Percentiles rank a stretch among this genome's conserved stretches.
These are phyloP conservation scores for Chloromyia formosa DNA, from an alignment of 2,888 invertebrate genomes.

Conservation along the genomic window DNA sequence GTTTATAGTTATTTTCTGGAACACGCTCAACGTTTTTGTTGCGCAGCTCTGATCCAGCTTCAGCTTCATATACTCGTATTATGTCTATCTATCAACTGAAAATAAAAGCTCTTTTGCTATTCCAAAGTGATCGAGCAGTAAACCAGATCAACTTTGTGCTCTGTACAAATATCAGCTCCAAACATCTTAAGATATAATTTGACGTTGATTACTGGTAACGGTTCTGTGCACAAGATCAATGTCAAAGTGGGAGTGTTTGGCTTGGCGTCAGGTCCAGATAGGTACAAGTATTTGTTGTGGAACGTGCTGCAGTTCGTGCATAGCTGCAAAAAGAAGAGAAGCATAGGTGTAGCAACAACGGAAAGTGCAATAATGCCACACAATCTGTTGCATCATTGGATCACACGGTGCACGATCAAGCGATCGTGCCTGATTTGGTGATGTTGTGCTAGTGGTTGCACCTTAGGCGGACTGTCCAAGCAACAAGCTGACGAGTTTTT, in stretches of 20 bases:
- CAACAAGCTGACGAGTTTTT: not conserved
- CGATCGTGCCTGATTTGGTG: slow-evolving; percentile 3
- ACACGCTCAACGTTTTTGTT: too few relatives aligned
- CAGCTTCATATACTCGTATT: too few relatives aligned
- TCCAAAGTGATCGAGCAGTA: too few relatives aligned
- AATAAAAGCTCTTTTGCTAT: too few relatives aligned
- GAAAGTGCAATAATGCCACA: slow-evolving; percentile 9
- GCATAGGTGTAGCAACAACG: not conserved
- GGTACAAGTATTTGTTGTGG: slow-evolving; percentile 19
- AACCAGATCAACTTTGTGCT: slow-evolving; percentile 10
- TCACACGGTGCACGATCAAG: not conserved
- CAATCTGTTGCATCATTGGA: not conserved
- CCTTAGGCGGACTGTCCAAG: not conserved
- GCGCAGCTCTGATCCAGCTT: too few relatives aligned
- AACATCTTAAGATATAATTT: slow-evolving; percentile 18
- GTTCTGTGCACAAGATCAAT: slow-evolving; percentile 50
- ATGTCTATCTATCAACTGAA: too few relatives aligned
- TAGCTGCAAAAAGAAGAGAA: too few relatives aligned
- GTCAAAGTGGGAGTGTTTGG: slow-evolving; percentile 44
- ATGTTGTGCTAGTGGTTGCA: slow-evolving; percentile 8
- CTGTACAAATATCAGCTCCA: too few relatives aligned
- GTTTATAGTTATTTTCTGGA: too few relatives aligned
- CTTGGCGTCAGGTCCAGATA: not conserved
- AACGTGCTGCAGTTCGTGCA: too few relatives aligned
- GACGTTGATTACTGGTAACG: slow-evolving; percentile 38